These are phyloP conservation scores for Agrotis ipsilon DNA, from an alignment of 2,888 invertebrate genomes.

Conservation along the genomic window DNA sequence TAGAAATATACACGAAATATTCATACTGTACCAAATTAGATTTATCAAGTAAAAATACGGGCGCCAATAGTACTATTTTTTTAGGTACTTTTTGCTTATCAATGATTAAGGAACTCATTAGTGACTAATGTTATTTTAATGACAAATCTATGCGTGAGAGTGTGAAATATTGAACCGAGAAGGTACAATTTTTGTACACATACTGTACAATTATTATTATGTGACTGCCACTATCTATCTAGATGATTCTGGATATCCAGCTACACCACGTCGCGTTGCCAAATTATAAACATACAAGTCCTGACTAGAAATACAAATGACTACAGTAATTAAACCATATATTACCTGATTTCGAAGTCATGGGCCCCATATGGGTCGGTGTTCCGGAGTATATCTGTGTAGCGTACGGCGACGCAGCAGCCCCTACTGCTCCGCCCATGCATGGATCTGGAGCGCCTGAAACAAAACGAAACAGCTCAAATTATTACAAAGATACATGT, in stretches of 20 bases:
- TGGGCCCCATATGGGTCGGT: slow-evolving; percentile 91
- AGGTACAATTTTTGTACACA: background rate
- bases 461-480: slow-evolving; percentile 24
- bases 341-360: slow-evolving; percentile 77
- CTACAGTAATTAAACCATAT: background rate
- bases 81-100: background rate
- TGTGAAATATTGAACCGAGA: background rate
- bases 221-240: background rate
- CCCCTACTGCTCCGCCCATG: slow-evolving; percentile 67
- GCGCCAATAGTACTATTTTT: background rate
- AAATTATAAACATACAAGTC: background rate
- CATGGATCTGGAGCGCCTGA: slow-evolving; percentile 72
- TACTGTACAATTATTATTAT: background rate
- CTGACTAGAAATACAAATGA: background rate
- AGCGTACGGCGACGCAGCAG: slow-evolving; percentile 81
- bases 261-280: no score
- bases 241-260: background rate
- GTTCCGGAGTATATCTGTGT: slow-evolving; percentile 93
- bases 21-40: background rate
- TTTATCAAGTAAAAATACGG: background rate
- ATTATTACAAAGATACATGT: background rate
- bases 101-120: slow-evolving; percentile 17
- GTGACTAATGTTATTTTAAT: slow-evolving; percentile 16
- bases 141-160: background rate
- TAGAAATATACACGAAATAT: background rate